Conservation (phyloP, 2,113 vertebrate species). For the Castor canadensis region DNA sequence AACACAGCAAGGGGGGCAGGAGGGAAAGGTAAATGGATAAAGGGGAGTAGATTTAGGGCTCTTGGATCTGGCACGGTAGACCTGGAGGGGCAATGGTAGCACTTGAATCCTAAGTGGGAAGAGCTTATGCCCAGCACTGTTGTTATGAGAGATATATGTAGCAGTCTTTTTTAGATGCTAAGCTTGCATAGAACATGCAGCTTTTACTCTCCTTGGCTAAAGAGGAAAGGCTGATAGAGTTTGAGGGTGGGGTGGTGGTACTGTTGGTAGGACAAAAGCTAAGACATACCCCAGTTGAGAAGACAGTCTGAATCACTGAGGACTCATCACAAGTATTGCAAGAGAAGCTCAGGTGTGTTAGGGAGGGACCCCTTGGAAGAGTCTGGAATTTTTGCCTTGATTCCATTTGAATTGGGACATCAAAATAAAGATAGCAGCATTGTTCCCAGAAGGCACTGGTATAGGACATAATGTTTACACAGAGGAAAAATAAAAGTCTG, state of each 20-base stretch:
- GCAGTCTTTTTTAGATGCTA: neutral
- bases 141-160: neutral
- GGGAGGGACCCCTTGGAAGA: neutral
- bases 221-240: neutral
- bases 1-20: neutral
- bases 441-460: neutral
- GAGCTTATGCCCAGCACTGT: fast-evolving
- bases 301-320: neutral
- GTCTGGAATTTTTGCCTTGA: neutral
- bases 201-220: neutral
- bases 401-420: neutral
- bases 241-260: neutral
- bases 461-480: neutral
- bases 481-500: neutral
- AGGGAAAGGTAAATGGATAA: too few relatives aligned
- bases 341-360: neutral
- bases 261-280: neutral
- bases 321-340: neutral
- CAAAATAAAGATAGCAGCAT: neutral
- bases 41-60: neutral
- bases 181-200: too few relatives aligned
- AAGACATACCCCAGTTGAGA: neutral
- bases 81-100: too few relatives aligned
- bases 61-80: neutral
- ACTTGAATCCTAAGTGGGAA: neutral